Evolutionary conservation across 2,113 vertebrate species (phyloP), one percentile per base, ranked within the genome.

Genomic region (Aldabrachelys gigantea): DNA sequence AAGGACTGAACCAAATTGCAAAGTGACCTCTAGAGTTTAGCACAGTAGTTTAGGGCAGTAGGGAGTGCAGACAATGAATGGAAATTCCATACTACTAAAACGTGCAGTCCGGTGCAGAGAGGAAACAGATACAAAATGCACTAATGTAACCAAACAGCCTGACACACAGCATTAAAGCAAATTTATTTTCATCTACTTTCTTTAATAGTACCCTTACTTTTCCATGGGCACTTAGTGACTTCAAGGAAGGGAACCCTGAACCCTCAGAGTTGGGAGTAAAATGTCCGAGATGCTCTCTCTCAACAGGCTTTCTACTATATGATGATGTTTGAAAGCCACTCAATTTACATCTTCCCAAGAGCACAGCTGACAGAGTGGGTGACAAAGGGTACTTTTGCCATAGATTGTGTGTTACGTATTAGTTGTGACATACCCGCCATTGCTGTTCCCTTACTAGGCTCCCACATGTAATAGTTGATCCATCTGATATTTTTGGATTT

Each of bases 1-100:
- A 85, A 90, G n/a, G 76, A 80, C 31, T 88, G 84, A 96, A 85
- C 49, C 80, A 47, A 88, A 95, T 54, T 17, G 29, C 89, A 95
- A 88, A 94, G 10, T 78, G 11, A 78, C 22, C 5, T 44, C 24
- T 25, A 47, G 25, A 78, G 41, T 47, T 47, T 38, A 92, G 94
- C 93, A 49, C 79, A 91, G 85, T 1, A 4, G 22, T 83, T 78
- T 62, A 94, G 82, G 85, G 88, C 49, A 87, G 76, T 78, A 94
- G 89, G 89, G 95, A 76, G 54, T 90, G 69, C 87, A 84, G 44
- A 82, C 65, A 72, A 38, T 50, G 10, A 95, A 49, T 88, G 57
- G 57, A 87, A 87, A 79, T 85, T 59, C 87, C 85, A 75, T 10
- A 29, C 29, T 92, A 92, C 6, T 2, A 1, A 87, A 76, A 65